phyloP scores from a whole-genome alignment of 64 coral and sea anemone genomes.

The Porites lutea region DNA sequence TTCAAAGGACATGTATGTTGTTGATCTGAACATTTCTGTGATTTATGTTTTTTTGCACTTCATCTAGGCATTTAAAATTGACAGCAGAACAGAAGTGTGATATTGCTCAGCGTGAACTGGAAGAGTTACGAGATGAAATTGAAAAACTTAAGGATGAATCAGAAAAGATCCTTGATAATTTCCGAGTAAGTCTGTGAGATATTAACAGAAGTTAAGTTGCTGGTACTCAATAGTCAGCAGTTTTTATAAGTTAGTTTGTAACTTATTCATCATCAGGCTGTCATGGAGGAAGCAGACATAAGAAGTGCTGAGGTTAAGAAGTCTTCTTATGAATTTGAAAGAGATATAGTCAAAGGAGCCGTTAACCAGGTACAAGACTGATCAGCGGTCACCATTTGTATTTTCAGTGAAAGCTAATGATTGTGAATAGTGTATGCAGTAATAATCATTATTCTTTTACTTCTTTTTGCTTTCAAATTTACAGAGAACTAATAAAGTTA shows the following conservation, averaged over 20 bases:
- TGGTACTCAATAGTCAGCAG: too few relatives aligned
- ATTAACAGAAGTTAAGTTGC: not conserved
- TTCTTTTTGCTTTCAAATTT: constrained; percentile 11
- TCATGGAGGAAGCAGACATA: constrained; percentile 99
- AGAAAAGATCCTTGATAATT: constrained; percentile 98
- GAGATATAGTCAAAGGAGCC: constrained; percentile 97
- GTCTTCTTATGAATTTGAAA: constrained; percentile 97
- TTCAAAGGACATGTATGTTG: too few relatives aligned
- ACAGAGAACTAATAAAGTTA: constrained; percentile 97
- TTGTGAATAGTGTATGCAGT: not conserved
- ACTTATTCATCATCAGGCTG: constrained; percentile 66
- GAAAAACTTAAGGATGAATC: constrained; percentile 95
- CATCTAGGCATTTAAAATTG: constrained; percentile 92
- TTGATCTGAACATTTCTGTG: too few relatives aligned
- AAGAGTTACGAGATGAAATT: constrained; percentile 98
- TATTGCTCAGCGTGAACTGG: constrained; percentile 95
- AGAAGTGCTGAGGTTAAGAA: constrained; percentile 98
- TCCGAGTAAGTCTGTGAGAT: constrained; percentile 68
- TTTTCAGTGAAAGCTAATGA: not conserved
- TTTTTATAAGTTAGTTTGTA: too few relatives aligned
- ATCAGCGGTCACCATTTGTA: not conserved
- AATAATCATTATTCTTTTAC: not conserved
- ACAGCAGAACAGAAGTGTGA: constrained; percentile 99
- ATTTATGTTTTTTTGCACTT: not conserved
- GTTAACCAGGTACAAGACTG: constrained; percentile 79